Evolutionary conservation across 2,888 invertebrate species (phyloP), one percentile per base, ranked within the genome.

Genomic region (Drosophila melanosoma): DNA sequence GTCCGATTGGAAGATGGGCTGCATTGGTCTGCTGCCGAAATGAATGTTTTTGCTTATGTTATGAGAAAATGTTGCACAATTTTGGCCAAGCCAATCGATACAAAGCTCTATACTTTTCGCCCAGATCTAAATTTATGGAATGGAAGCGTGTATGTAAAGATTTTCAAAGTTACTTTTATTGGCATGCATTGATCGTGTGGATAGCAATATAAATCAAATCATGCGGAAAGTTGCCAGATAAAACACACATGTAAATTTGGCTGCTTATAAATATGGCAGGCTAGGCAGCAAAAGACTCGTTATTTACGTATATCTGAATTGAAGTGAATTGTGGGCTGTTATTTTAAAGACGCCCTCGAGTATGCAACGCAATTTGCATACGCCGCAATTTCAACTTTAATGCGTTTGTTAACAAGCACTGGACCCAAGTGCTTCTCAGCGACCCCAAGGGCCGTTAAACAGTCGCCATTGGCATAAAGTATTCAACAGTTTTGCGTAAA

Each of bases 331-430:
- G 17, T 17, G 32, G 40, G 58, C 57, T 38, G 54, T 79, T 67
- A 42, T 71, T 54, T 64, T 65, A 71, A 82, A 67, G 53, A 67
- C 57, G 49, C 77, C 83, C 77, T 36, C n/a, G 83, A 79, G 80
- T 57, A 68, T 60, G 80, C 70, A 68, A 11, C 51, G 52, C 61
- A 76, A 85, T 87, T 87, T 87, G 72, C 79, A 82, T 82, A 69
- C 53, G 53, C 53, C 69, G 36, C 74, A 61, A 62, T 48, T 65
- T 81, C 32, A 57, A 59, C 72, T 75, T 72, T 81, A 75, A 88
- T 81, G 71, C 66, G 53, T 58, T 56, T 77, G 86, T 77, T 81
- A 58, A 74, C 74, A 75, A 64, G 68, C 67, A 48, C 58, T n/a
- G 32, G 57, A 68, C 58, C 54, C 56, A 48, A 60, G 66, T 64